Evolutionary conservation across 2,888 invertebrate species (phyloP).

Genomic region (Patella depressa): DNA sequence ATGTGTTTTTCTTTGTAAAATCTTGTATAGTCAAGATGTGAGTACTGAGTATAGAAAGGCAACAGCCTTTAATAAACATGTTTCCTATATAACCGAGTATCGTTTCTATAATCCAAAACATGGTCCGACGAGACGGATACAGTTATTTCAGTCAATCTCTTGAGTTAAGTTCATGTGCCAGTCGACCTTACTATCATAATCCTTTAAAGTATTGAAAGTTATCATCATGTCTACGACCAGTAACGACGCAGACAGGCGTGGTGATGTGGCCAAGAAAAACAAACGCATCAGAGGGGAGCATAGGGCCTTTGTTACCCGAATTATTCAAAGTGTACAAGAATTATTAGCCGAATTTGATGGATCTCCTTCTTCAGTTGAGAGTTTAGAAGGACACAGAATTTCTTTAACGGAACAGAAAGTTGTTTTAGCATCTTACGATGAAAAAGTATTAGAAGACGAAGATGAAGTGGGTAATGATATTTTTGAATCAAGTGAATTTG

Average conservation of each 20-base stretch:
- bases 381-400: not conserved
- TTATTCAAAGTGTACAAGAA: not conserved
- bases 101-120: not conserved
- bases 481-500: not conserved
- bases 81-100: not conserved
- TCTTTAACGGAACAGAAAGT: not conserved
- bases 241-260: not conserved
- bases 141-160: not conserved
- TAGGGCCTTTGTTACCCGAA: not conserved
- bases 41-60: too few species aligned
- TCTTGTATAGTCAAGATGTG: too few species aligned
- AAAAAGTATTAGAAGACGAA: not conserved
- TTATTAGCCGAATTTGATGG: not conserved
- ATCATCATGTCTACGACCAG: not conserved
- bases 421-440: not conserved
- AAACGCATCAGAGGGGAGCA: not conserved
- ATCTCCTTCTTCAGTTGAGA: not conserved
- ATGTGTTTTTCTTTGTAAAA: too few species aligned
- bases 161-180: not conserved
- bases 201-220: too few species aligned
- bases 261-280: not conserved
- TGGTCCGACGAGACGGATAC: constrained; percentile 1
- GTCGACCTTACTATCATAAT: not conserved
- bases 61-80: not conserved
- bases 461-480: not conserved